Evolutionary conservation across 2,888 invertebrate genomes (phyloP).

Genomic region (Hirtodrosophila duncani): DNA sequence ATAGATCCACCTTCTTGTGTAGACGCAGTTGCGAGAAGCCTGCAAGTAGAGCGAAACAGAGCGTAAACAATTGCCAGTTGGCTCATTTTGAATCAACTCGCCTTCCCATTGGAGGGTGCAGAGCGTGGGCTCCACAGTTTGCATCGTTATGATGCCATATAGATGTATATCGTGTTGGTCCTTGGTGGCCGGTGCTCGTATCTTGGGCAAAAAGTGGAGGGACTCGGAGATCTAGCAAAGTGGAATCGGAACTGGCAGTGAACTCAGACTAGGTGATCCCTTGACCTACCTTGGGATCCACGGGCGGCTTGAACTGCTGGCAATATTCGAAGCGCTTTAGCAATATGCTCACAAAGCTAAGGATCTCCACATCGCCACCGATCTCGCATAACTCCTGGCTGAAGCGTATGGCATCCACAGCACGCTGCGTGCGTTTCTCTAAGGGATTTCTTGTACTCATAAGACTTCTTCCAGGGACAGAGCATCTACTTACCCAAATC

Average conservation of each 20-base stretch:
- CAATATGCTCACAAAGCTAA: conserved; percentile 83
- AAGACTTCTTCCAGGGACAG: neutral
- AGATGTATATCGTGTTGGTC: conserved; percentile 79
- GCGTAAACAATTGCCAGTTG: too few relatives aligned
- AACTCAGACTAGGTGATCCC: neutral
- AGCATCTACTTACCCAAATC: conserved; percentile 74
- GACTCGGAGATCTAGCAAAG: conserved; percentile 77
- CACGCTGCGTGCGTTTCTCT: conserved; percentile 81
- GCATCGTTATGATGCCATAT: conserved; percentile 82
- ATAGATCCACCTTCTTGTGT: conserved; percentile 81
- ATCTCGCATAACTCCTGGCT: conserved; percentile 83
- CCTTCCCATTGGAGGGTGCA: conserved; percentile 80
- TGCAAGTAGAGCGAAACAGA: too few relatives aligned
- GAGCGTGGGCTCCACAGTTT: conserved; percentile 82
- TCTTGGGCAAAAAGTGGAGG: conserved; percentile 80
- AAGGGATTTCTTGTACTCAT: conserved; percentile 45
- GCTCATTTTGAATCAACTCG: too few relatives aligned
- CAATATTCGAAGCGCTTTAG: conserved; percentile 83
- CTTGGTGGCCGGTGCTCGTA: conserved; percentile 78
- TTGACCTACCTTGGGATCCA: conserved; percentile 73
- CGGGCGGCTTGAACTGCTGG: conserved; percentile 80
- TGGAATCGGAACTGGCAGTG: neutral
- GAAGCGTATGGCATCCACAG: conserved; percentile 82
- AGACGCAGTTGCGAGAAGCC: conserved; percentile 80
- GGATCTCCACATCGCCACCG: conserved; percentile 85